Conservation (phyloP, 2,797 vertebrate species). For the Cuniculus paca region DNA sequence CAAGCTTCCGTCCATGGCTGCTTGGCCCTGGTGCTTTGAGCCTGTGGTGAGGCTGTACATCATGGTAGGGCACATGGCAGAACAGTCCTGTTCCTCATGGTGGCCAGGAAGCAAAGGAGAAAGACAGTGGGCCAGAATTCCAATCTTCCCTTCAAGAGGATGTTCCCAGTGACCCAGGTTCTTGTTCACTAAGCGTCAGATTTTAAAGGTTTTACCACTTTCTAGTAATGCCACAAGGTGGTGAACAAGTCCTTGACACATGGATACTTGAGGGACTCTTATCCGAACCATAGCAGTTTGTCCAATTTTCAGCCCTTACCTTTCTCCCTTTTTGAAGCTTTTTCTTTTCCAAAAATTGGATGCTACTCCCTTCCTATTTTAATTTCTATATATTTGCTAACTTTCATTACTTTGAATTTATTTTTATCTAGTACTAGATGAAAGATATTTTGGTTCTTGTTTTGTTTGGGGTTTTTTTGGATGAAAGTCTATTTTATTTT, state of each 20-base stretch:
- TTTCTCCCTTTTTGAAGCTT: not conserved
- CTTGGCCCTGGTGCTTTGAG: not conserved
- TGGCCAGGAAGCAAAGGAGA: not conserved
- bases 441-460: not conserved
- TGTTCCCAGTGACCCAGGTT: not conserved
- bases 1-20: too few species aligned
- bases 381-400: not conserved
- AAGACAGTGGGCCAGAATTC: not conserved
- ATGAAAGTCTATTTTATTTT: not conserved
- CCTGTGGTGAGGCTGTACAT: not conserved
- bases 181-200: too few species aligned
- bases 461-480: not conserved
- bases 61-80: not conserved
- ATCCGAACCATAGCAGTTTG: not conserved
- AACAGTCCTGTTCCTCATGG: not conserved
- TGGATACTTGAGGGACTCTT: not conserved
- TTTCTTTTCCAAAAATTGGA: not conserved
- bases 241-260: not conserved
- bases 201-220: not conserved
- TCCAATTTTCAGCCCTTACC: not conserved
- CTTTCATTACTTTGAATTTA: not conserved
- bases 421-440: not conserved
- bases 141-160: not conserved
- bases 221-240: too few species aligned
- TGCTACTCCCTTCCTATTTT: not conserved